Conservation (phyloP, 2,797 vertebrate species). For the Sciurus vulgaris region DNA sequence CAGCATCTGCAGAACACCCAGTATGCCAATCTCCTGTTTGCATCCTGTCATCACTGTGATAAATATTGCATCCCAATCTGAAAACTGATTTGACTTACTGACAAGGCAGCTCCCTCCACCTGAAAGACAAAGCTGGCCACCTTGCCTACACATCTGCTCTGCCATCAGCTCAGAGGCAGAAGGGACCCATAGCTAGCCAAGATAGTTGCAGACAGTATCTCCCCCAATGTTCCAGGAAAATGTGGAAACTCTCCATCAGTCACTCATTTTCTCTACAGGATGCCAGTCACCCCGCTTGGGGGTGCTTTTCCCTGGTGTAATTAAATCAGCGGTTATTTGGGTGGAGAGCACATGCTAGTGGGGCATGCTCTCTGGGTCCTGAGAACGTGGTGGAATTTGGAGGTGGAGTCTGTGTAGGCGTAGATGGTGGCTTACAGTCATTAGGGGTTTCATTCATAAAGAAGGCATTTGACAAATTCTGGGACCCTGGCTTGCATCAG, state of each 20-base stretch:
- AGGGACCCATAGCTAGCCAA: background rate
- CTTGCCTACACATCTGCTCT: constrained; percentile 39
- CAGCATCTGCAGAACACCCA: background rate
- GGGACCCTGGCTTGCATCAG: background rate
- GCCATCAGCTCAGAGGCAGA: background rate
- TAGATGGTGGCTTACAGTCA: background rate
- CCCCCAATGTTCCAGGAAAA: background rate
- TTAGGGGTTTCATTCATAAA: background rate
- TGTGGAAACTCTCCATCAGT: background rate
- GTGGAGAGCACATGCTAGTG: background rate
- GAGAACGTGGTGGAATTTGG: background rate
- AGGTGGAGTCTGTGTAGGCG: background rate
- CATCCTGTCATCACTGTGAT: constrained; percentile 22
- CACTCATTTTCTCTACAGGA: background rate
- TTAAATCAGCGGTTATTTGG: background rate
- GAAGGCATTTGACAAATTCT: background rate
- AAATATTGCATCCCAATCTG: constrained; percentile 59
- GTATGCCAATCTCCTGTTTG: background rate
- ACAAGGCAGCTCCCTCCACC: constrained; percentile 27
- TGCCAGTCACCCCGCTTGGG: background rate
- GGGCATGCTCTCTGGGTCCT: background rate
- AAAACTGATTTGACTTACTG: background rate
- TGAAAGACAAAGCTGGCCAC: constrained; percentile 35
- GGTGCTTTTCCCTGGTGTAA: background rate
- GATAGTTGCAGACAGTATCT: background rate